Evolutionary conservation across 1,140 invertebrate genomes (phyloP).

Genomic region (Cydia fagiglandana): DNA sequence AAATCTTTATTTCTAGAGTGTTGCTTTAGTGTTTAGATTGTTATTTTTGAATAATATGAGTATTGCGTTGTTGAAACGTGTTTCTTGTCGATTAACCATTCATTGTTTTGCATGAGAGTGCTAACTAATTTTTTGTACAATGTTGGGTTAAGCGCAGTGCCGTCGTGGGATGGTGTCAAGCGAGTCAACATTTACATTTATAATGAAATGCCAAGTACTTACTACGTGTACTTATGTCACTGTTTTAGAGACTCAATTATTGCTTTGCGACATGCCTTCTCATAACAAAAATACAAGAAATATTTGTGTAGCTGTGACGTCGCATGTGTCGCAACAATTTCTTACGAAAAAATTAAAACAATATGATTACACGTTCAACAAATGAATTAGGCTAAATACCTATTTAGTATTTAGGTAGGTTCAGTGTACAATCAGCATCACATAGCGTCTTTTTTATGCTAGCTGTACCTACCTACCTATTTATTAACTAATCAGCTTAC

Average conservation of each 20-base stretch:
- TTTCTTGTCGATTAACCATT: constrained; percentile 49
- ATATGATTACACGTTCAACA: no score
- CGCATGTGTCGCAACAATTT: no score
- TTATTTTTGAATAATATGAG: constrained; percentile 31
- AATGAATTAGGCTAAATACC: no score
- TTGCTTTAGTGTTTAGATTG: background rate
- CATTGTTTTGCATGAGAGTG: constrained; percentile 52
- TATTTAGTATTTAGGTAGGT: no score
- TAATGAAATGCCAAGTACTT: background rate
- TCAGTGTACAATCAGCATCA: no score
- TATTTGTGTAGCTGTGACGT: no score
- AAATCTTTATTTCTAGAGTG: background rate
- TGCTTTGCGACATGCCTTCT: no score
- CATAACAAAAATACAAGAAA: no score
- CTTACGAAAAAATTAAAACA: no score
- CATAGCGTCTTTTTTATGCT: no score
- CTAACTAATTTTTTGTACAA: constrained; percentile 40
- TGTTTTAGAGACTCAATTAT: background rate
- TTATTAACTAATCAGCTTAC: no score
- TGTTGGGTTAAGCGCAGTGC: constrained; percentile 15
- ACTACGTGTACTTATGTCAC: background rate
- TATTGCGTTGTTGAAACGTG: constrained; percentile 34
- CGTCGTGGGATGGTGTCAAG: constrained; percentile 21
- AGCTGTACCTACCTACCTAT: no score
- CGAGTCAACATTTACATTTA: constrained; percentile 11